Conservation (phyloP, 1,140 invertebrate genomes). For the Melipona quadrifasciata region DNA sequence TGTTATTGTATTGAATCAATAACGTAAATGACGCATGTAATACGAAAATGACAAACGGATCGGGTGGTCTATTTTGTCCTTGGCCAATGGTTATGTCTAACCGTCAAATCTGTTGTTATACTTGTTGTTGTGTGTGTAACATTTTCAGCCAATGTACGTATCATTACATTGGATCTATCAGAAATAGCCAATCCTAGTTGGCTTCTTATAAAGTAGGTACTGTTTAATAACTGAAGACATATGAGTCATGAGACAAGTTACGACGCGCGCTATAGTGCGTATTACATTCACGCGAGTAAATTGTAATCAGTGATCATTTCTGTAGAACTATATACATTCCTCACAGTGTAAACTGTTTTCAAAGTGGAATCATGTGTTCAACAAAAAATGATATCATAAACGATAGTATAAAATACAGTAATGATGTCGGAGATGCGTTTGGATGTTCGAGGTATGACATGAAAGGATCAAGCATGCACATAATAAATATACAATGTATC, state of each 20-base stretch:
- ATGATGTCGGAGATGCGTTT: constrained; percentile 74
- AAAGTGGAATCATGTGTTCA: constrained; percentile 36
- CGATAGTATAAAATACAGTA: constrained; percentile 2
- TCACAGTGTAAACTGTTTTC: not conserved
- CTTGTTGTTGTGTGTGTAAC: not conserved
- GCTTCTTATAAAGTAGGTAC: not conserved
- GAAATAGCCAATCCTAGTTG: too few relatives aligned
- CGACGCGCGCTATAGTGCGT: constrained; percentile 2
- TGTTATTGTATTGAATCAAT: too few relatives aligned
- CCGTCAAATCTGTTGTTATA: not conserved
- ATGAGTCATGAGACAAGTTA: constrained; percentile 7
- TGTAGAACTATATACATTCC: not conserved
- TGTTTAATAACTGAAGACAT: not conserved
- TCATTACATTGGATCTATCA: not conserved
- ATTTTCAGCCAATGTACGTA: not conserved
- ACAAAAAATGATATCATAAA: constrained; percentile 12
- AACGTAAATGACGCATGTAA: too few relatives aligned
- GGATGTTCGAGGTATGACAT: constrained; percentile 72
- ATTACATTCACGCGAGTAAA: constrained; percentile 9
- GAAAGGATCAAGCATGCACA: too few relatives aligned
- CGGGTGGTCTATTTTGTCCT: too few relatives aligned
- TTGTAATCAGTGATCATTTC: not conserved
- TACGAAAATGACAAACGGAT: too few relatives aligned
- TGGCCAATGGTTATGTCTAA: not conserved
- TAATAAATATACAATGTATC: constrained; percentile 20